Evolutionary conservation across 2,888 invertebrate species (phyloP).

Genomic region (Iselma pallidipennis): DNA sequence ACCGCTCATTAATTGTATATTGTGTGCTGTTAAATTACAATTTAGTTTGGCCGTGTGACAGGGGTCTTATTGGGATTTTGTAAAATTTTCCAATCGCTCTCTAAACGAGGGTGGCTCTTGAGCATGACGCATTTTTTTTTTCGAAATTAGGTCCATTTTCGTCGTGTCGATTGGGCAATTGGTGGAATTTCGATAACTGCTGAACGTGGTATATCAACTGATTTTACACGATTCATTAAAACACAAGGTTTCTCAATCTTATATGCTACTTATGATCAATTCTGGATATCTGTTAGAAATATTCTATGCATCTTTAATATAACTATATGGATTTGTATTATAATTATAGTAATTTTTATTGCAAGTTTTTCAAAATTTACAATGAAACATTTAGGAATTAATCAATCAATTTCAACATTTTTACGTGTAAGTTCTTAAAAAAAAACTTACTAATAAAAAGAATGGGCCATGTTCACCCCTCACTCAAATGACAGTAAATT

Average conservation of each 20-base stretch:
- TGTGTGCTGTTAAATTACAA: too few relatives aligned
- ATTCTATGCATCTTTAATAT: slow-evolving; percentile 14
- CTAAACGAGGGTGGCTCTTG: too few relatives aligned
- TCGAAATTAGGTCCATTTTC: slow-evolving; percentile 10
- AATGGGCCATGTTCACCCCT: too few relatives aligned
- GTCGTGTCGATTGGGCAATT: slow-evolving; percentile 26
- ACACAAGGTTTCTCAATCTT: slow-evolving; percentile 11
- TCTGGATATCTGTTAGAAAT: slow-evolving; percentile 7
- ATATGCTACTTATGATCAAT: slow-evolving; percentile 7
- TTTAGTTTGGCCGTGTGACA: too few relatives aligned
- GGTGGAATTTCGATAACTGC: slow-evolving; percentile 23
- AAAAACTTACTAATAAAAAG: too few relatives aligned
- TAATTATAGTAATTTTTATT: not conserved
- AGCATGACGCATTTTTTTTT: too few relatives aligned
- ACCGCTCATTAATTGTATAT: too few relatives aligned
- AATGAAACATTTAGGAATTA: not conserved
- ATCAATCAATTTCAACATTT: not conserved
- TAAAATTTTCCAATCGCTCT: too few relatives aligned
- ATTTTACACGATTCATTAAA: slow-evolving; percentile 26
- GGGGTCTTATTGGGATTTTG: too few relatives aligned
- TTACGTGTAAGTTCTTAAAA: slow-evolving; percentile 1
- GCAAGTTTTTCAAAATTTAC: not conserved
- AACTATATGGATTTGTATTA: not conserved
- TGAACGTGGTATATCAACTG: slow-evolving; percentile 13
- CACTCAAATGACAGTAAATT: too few relatives aligned